Evolutionary conservation across 2,113 vertebrate genomes (phyloP), one percentile per base, ranked within the genome.

Genomic region (Pogona vitticeps): DNA sequence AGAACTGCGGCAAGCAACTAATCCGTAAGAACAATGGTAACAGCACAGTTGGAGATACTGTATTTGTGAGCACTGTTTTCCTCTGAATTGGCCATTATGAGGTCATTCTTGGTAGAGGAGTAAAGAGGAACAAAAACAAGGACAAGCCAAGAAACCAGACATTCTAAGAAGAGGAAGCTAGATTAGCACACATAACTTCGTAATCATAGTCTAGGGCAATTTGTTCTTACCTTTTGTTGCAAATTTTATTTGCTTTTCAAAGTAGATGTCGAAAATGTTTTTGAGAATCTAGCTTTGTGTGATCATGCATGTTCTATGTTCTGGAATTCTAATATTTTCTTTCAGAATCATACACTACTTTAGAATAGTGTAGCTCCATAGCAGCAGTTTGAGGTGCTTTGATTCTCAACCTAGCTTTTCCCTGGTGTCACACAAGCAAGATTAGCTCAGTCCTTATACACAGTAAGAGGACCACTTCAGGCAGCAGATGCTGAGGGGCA

Each of bases 1-100:
- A 87, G 26, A 17, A 23, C 1, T 87, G 85, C 6, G 36, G 12
- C 33, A 82, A 2, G 42, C 80, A 87, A 15, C 59, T 75, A 56
- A 76, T 87, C 79, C 81, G n/a, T 81, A 87, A 82, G 85, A 87
- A 80, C 21, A 73, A 73, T 85, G 76, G 76, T 59, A 67, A 67
- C n/a, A 38, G 18, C 36, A n/a, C 42, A 31, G 5, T 81, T 86
- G 20, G 6, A 52, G 28, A 36, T 65, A 65, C 40, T 67, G 38
- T 38, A 59, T 33, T 8, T 63, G 38, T 76, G 58, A 42, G 15
- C 67, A 20, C 61, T 58, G 65, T 20, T 85, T 76, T 52, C 33
- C 21, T 71, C 40, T 79, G 33, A 58, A 58, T 31, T 9, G 58
- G 82, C 17, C 75, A 46, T 38, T 10, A 61, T 76, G 17, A 73